Evolutionary conservation across 2,113 vertebrate genomes (phyloP).

Genomic region (Pterocles burchelli): DNA sequence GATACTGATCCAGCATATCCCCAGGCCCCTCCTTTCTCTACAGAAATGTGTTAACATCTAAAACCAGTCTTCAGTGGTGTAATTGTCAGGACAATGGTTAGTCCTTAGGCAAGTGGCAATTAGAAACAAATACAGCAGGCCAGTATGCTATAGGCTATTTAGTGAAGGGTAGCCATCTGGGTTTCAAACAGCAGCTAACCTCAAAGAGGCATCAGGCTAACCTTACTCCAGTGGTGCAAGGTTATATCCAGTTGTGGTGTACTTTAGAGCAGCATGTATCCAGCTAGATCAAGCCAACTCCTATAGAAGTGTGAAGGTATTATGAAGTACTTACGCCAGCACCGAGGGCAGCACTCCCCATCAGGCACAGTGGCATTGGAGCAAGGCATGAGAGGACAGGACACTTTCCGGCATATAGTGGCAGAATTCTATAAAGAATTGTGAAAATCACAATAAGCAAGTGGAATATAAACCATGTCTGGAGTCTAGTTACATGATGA

Average conservation of each 20-base stretch:
- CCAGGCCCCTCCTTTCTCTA: too few species aligned
- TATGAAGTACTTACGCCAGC: slow-evolving; percentile 84
- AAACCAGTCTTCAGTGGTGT: too few species aligned
- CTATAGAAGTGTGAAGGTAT: neutral
- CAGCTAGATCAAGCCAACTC: neutral
- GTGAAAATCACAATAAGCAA: neutral
- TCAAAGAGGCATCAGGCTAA: neutral
- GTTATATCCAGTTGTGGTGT: neutral
- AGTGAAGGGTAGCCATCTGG: too few species aligned
- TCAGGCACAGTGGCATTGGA: slow-evolving; percentile 94
- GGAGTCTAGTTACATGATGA: neutral
- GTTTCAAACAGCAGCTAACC: neutral
- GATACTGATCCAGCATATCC: too few species aligned
- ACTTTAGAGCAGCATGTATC: neutral
- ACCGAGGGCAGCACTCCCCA: slow-evolving; percentile 96
- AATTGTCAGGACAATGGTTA: too few species aligned
- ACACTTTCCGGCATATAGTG: slow-evolving; percentile 93
- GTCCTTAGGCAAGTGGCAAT: too few species aligned
- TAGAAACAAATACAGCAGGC: too few species aligned
- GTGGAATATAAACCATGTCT: neutral
- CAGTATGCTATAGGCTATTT: too few species aligned
- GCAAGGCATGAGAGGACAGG: slow-evolving; percentile 94
- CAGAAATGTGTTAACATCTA: too few species aligned
- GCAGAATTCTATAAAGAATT: slow-evolving; percentile 86
- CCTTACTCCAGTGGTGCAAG: neutral